Base-by-base conservation (phyloP, 1,140 invertebrate species). In the Zaprionus gabonicus region DNA sequence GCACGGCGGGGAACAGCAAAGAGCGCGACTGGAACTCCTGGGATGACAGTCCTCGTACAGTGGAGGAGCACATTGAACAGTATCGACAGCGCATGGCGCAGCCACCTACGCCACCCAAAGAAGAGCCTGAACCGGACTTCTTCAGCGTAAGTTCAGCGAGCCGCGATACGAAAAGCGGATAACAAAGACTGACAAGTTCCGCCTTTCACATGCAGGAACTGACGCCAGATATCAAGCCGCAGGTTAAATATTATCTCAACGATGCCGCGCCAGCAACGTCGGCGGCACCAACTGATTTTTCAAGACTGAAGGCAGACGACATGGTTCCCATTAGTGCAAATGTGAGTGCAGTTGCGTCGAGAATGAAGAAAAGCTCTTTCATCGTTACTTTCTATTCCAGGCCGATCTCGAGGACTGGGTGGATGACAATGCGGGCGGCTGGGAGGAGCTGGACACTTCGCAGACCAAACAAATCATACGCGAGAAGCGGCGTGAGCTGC, bases 11-110 rank as follows among this genome's bases (percentile, higher is more conserved):
- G 10, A 55, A 25, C 12, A 23, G 56, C 6, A 71, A 31, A 13
- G 92, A 93, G 10, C 81, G 91, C 1, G 92, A 93, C 73, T 93
- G 92, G 92, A 93, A 93, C 63, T 91, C 85, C 3, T 93, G 92
- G 92, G 92, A 93, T 55, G 92, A 93, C 59, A 87, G 85, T 65
- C 92, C 92, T 1, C 78, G 88, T 0, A 93, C 92, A 6, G 91
- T 93, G 5, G 85, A 91, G 66, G 92, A 93, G 62, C 92, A 93
- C 62, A 93, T 93, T n/a, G 92, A 93, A 53, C 91, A 92, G 59
- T 93, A 93, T 66, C 78, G 92, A 44, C 85, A 92, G 58, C 82
- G 83, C 12, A 82, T 93, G 74, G 87, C 91, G 1, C 83, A 92
- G 53, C 91, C 91, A 2, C 78, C 86, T 7, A 93, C 91, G 28